Evolutionary conservation across 2,888 invertebrate species (phyloP), one percentile per base, ranked within the genome.

Genomic region (Mythimna ferrago): DNA sequence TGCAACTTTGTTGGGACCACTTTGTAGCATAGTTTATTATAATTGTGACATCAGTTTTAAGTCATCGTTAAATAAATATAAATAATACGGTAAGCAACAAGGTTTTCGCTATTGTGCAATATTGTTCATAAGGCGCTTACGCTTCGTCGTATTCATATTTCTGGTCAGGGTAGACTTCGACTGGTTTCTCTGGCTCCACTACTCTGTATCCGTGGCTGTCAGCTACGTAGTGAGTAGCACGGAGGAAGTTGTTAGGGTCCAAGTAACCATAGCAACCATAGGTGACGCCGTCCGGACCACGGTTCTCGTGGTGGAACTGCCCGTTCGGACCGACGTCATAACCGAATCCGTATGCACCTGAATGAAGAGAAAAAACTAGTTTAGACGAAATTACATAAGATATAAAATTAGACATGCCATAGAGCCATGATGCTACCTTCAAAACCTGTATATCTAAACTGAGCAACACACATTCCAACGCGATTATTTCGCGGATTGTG

Each of bases 211-310:
- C 98, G 94, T 98, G 98, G 76, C 97, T 97, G 90, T 98, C 98
- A 62, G 98, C 98, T 16, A 98, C 97, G 90, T 98, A 98, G 93
- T 98, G 98, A 38, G 98, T 98, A 63, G 97, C 97, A 53, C 97
- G 97, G 16, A 98, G 95, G 76, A 96, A 96, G 54, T 97, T 97
- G 64, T 97, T 97, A 0, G 98, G 97, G 90, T 98, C 98, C 57
- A 98, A 97, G 92, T 97, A 97, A 44, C 98, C 98, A 86, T 98
- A 98, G 91, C 98, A 98, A 81, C 98, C 98, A 87, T 98, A 98
- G 0, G 98, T 98, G 26, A 98, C 97, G 32, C 97, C 97, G 87
- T 98, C 98, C 0, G 98, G 97, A 6, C 98, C 98, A 72, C 97
- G 97, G 75, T 97, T 97, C 93, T 98, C 98, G 89, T 98, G 98